Evolutionary conservation across 2,888 invertebrate species (phyloP).

Genomic region (Mystacides longicornis): DNA sequence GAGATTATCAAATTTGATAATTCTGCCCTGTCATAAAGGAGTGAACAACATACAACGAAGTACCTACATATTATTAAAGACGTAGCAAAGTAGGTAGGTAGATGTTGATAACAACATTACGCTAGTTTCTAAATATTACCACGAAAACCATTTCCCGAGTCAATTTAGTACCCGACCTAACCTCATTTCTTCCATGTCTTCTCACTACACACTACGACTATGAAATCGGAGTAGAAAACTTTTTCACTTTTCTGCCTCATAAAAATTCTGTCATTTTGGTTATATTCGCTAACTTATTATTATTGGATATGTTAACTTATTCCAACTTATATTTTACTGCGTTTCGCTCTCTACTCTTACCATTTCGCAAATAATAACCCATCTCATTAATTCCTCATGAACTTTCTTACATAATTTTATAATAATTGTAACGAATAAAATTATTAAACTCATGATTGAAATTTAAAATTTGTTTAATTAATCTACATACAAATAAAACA

Average conservation of each 20-base stretch:
- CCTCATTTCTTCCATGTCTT: neutral
- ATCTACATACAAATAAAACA: too few relatives aligned
- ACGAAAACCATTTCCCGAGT: neutral
- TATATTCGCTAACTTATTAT: neutral
- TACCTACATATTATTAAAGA: too few relatives aligned
- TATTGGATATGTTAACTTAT: neutral
- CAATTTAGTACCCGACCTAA: neutral
- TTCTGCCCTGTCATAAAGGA: too few relatives aligned
- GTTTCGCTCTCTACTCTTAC: neutral
- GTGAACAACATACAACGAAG: too few relatives aligned
- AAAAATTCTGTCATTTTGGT: neutral
- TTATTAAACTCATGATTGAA: too few relatives aligned
- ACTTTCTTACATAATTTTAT: too few relatives aligned
- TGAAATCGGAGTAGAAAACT: neutral
- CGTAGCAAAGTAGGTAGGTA: too few relatives aligned
- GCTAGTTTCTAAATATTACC: neutral
- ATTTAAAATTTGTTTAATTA: too few relatives aligned
- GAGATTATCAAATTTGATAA: too few relatives aligned
- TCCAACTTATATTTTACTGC: neutral
- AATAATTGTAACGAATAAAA: too few relatives aligned
- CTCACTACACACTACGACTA: neutral
- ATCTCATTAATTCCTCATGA: too few relatives aligned
- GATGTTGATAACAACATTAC: neutral
- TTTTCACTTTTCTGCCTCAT: slow-evolving; percentile 2
- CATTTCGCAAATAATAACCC: too few relatives aligned